Conservation (phyloP, 2,113 vertebrate genomes). For the Ammodytes marinus region DNA sequence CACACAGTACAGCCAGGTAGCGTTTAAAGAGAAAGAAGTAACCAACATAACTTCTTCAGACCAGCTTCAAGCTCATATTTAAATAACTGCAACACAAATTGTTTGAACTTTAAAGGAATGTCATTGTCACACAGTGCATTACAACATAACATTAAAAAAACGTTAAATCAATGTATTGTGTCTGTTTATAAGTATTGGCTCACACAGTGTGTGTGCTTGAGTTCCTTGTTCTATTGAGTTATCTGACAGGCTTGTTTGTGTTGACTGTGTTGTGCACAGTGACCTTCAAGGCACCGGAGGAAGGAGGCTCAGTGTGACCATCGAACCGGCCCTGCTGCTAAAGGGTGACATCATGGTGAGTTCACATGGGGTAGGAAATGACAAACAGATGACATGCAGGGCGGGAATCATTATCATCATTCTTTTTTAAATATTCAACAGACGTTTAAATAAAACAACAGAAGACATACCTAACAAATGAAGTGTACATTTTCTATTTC, state of each 20-base stretch:
- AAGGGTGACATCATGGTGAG: constrained; percentile 95
- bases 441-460: background rate
- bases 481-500: no score
- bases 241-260: constrained; percentile 40
- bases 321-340: constrained; percentile 92
- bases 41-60: background rate
- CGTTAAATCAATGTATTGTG: background rate
- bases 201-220: background rate
- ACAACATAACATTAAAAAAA: background rate
- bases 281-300: constrained; percentile 85
- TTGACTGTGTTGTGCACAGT: constrained; percentile 65
- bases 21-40: constrained; percentile 21
- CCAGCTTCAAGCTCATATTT: background rate
- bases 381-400: constrained; percentile 7
- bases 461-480: background rate
- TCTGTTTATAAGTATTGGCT: background rate
- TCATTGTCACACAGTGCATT: background rate
- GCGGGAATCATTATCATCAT: background rate
- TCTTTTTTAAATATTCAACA: background rate
- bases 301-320: constrained; percentile 88
- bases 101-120: background rate
- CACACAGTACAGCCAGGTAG: background rate
- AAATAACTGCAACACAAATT: background rate
- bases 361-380: constrained; percentile 49
- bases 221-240: background rate